Percentiles rank a stretch among this genome's conserved stretches.
These are phyloP conservation scores for Sebastes taczanowskii DNA, from an alignment of 2,797 vertebrate species.

Conservation along the genomic window DNA sequence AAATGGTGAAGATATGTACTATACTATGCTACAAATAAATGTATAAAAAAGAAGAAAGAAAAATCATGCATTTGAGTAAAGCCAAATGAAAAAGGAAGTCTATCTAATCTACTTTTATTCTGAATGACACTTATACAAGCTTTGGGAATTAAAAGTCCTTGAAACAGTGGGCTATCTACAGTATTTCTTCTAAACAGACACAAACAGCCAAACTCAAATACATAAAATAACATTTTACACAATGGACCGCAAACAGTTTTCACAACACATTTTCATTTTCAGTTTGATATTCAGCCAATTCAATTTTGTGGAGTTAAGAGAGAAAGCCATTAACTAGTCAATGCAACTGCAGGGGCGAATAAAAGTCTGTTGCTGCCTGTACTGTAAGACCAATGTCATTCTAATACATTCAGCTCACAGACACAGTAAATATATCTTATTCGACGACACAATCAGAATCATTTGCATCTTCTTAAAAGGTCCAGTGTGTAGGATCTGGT, in stretches of 20 bases:
- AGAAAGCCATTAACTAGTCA: conserved; percentile 31
- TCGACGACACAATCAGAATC: conserved; percentile 4
- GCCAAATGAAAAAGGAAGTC: conserved; percentile 3
- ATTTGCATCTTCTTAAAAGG: conserved; percentile 7
- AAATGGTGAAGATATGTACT: not conserved
- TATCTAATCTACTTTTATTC: conserved; percentile 1
- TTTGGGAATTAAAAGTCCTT: conserved; percentile 1
- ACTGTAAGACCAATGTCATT: not conserved
- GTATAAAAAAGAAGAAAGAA: not conserved
- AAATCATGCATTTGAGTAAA: not conserved
- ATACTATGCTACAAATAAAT: not conserved
- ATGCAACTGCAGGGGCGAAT: conserved; percentile 12
- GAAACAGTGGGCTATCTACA: not conserved
- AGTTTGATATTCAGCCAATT: conserved; percentile 45
- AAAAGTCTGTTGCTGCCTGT: not conserved
- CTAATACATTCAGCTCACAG: not conserved
- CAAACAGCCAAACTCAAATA: conserved; percentile 19
- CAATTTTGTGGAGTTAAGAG: conserved; percentile 32
- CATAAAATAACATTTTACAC: conserved; percentile 7
- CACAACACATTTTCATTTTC: conserved; percentile 26
- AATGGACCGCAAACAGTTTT: conserved; percentile 16
- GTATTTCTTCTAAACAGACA: conserved; percentile 26
- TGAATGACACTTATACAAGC: conserved; percentile 14
- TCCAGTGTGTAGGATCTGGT: too few relatives aligned
- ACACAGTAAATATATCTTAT: conserved; percentile 4